Conservation (phyloP, 2,888 invertebrate species). For the Synergus itoensis region DNA sequence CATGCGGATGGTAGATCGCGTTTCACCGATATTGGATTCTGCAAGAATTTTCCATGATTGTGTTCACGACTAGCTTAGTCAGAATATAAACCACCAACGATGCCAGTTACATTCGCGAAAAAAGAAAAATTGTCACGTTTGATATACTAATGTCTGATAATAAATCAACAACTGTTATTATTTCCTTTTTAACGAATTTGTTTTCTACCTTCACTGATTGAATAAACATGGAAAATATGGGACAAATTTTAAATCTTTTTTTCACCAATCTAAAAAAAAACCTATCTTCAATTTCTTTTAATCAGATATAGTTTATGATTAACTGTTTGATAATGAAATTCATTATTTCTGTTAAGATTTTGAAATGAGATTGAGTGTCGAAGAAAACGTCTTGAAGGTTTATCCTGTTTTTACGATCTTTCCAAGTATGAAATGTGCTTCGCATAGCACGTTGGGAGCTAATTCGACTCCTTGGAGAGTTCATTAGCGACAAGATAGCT, state of each 20-base stretch:
- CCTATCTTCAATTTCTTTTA: too few relatives aligned
- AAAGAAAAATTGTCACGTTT: background rate
- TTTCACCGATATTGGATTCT: slow-evolving; percentile 40
- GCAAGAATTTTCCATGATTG: slow-evolving; percentile 26
- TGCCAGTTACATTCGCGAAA: background rate
- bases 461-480: slow-evolving; percentile 33
- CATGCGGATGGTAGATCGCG: slow-evolving; percentile 36
- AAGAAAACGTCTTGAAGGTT: background rate
- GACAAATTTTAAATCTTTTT: background rate
- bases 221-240: background rate
- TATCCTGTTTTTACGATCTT: background rate
- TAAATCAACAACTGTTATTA: background rate
- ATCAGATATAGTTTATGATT: background rate
- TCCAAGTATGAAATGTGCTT: slow-evolving; percentile 5
- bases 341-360: background rate
- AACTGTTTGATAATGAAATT: background rate
- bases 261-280: too few relatives aligned
- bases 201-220: background rate
- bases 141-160: slow-evolving; percentile 14
- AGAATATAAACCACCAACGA: slow-evolving; percentile 21
- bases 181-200: background rate
- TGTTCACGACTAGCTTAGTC: slow-evolving; percentile 37
- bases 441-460: slow-evolving; percentile 12
- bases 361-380: background rate
- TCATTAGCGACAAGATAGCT: slow-evolving; percentile 29